Base-by-base conservation (phyloP, 2,888 invertebrate genomes). In the Frankliniella fusca region DNA sequence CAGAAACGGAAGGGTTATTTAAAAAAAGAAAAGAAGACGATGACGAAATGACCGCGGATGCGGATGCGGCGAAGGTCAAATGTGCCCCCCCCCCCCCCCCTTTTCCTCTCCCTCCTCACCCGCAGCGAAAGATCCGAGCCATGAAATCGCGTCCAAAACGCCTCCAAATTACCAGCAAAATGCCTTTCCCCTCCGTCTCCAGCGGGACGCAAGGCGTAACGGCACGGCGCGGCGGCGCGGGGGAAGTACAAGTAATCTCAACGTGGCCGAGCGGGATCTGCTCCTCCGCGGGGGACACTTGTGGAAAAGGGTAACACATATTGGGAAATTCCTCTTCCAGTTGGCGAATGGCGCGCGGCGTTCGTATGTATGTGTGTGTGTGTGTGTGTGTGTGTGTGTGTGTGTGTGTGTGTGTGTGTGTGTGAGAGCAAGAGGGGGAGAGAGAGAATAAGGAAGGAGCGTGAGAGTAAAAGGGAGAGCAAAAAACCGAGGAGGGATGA, bases 311-410 rank as follows among this genome's bases (percentile, higher is more conserved):
- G 54, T 54, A 54, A 38, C 70, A 76, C 27, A 76, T 76, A 76
- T 76, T 76, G 70, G 70, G 70, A 27, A 76, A 76, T 76, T 76
- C 70, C 70, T 76, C 70, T 76, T 76, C 70, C 70, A 76, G 70
- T 76, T 27, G 27, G 18, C 61, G 61, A 18, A 38, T 38, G 38
- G 38, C 38, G 38, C 38, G 38, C 38, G 38, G 38, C 38, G 38
- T n/a, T n/a, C n/a, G 15, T 11, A 15, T 11, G 50, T 11, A 15
- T 11, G 50, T 11, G 50, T 11, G 50, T 11, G 50, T 11, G 50
- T 11, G 50, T 11, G 50, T 11, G 50, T 11, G 50, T 11, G 50
- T n/a, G 15, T 11, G 50, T 11, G 50, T 11, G 50, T 15, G 54
- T 15, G 54, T 15, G 54, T 15, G 54, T 2, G 54, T 5, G 54